phyloP scores from a whole-genome alignment of 2,888 invertebrate genomes.

The Agonopterix alstromeriana region DNA sequence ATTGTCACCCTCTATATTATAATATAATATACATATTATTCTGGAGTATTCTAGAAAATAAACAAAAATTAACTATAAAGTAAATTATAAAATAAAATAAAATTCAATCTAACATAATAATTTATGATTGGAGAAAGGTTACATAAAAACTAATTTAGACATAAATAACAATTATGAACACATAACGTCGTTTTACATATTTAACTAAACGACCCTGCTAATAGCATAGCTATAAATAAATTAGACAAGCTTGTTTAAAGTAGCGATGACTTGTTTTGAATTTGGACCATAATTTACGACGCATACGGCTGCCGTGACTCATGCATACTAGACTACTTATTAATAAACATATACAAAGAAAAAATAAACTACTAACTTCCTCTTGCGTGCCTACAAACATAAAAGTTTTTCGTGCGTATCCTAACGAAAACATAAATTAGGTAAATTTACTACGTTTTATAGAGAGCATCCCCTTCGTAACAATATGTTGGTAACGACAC shows the following conservation, averaged over 20 bases:
- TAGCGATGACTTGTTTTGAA: constrained; percentile 45
- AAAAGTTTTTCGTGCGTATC: constrained; percentile 73
- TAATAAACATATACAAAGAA: constrained; percentile 56
- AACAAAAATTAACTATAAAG: no score
- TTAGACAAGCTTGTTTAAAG: constrained; percentile 27
- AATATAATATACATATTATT: no score
- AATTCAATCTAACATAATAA: no score
- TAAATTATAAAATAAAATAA: no score
- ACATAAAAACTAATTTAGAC: not conserved
- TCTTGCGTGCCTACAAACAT: constrained; percentile 68
- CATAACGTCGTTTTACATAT: constrained; percentile 16
- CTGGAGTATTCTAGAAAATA: no score
- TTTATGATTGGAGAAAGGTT: not conserved
- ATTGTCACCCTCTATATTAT: no score
- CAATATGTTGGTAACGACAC: constrained; percentile 64
- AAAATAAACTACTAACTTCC: constrained; percentile 63
- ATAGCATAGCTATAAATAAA: constrained; percentile 18
- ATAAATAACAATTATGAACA: constrained; percentile 5
- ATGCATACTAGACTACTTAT: constrained; percentile 50
- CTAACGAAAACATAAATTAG: constrained; percentile 73
- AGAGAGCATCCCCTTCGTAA: constrained; percentile 70
- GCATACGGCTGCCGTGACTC: constrained; percentile 48
- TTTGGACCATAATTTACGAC: constrained; percentile 47
- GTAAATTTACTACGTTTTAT: constrained; percentile 65
- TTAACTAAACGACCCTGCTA: constrained; percentile 18